These are phyloP conservation scores for Brachypodius melanocephalos DNA, from an alignment of 2,113 vertebrate species.

Conservation along the genomic window DNA sequence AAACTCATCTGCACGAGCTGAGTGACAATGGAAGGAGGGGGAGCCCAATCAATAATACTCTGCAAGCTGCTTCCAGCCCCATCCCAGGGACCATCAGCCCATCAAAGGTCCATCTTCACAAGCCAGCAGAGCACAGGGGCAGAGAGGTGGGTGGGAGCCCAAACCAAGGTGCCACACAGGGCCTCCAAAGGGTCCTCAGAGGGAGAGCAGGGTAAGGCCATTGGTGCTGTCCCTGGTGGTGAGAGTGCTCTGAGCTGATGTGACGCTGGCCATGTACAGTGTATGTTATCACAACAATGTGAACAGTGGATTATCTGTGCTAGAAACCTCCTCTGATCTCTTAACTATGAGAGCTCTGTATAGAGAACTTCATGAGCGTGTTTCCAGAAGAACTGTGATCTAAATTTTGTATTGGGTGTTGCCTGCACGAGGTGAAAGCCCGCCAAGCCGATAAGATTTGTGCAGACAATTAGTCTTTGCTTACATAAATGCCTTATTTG, in stretches of 20 bases:
- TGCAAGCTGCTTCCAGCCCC: not conserved
- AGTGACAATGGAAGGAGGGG: not conserved
- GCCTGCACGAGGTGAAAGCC: not conserved
- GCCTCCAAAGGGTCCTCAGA: not conserved
- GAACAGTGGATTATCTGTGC: not conserved
- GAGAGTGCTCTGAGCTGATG: not conserved
- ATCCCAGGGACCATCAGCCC: not conserved
- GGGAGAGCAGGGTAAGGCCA: not conserved
- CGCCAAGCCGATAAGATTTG: not conserved
- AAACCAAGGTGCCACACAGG: not conserved
- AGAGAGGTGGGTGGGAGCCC: not conserved
- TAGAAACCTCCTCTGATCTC: not conserved
- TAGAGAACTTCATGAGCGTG: not conserved
- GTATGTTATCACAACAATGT: accelerated
- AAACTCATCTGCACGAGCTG: not conserved
- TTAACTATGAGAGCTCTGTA: not conserved
- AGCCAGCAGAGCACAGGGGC: not conserved
- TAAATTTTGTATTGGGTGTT: not conserved
- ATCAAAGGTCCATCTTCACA: no score
- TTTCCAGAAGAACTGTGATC: not conserved
- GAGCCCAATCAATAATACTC: not conserved
- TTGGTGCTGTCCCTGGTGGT: not conserved
- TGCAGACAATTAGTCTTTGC: conserved; percentile 13
- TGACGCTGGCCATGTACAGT: not conserved
- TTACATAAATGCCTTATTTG: conserved; percentile 31